Conservation (phyloP, 1,140 invertebrate genomes). For the Dolichoris vasculosae region DNA sequence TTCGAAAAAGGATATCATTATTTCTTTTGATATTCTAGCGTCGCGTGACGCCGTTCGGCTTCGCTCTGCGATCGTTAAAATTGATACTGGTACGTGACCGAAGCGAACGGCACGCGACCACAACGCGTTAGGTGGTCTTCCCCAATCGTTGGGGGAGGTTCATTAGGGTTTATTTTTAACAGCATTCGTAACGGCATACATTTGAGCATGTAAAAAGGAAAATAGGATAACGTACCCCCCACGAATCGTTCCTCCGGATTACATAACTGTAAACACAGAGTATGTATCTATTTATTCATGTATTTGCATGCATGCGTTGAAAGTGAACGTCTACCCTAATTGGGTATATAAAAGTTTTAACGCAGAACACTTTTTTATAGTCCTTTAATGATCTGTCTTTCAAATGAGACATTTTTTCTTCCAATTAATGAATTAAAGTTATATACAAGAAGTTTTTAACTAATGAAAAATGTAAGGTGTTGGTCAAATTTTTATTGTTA, state of each 20-base stretch:
- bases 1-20: conserved; percentile 31
- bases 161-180: conserved; percentile 46
- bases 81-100: conserved; percentile 46
- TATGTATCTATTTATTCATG: background rate
- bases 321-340: conserved; percentile 5
- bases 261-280: background rate
- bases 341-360: conserved; percentile 12
- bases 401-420: too few relatives aligned
- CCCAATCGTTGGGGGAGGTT: conserved; percentile 13
- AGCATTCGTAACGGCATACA: background rate
- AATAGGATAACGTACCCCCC: conserved; percentile 44
- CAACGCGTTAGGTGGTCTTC: conserved; percentile 45
- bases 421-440: background rate
- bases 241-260: background rate
- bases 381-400: background rate
- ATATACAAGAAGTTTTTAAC: background rate
- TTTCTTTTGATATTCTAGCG: conserved; percentile 16
- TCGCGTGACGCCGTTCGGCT: too few relatives aligned
- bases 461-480: background rate
- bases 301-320: background rate
- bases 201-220: conserved; percentile 13
- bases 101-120: conserved; percentile 40
- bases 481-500: too few relatives aligned
- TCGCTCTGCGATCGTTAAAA: conserved; percentile 46
- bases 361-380: background rate